Percentiles rank a stretch among this genome's conserved stretches.
Evolutionary conservation across 2,113 vertebrate species (phyloP).

Genomic region (Ammospiza caudacuta): DNA sequence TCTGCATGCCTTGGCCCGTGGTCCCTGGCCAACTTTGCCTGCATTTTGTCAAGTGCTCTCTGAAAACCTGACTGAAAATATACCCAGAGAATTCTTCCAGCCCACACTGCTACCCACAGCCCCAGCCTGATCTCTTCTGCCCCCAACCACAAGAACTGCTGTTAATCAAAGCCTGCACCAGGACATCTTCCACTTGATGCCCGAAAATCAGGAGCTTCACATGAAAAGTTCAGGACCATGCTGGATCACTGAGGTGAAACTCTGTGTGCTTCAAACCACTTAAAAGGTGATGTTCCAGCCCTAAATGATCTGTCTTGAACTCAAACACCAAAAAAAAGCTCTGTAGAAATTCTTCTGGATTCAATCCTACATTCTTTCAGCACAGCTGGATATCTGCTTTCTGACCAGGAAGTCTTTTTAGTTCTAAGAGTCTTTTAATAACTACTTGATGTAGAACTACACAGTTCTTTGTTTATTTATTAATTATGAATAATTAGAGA

Average conservation of each 20-base stretch:
- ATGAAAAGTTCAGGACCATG: neutral
- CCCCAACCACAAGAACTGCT: neutral
- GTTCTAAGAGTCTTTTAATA: conserved; percentile 55
- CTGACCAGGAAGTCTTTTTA: conserved; percentile 53
- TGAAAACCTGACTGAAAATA: neutral
- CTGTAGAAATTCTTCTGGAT: neutral
- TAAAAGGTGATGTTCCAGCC: neutral
- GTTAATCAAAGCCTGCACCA: neutral
- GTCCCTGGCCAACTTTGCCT: fast-evolving
- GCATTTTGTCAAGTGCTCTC: neutral
- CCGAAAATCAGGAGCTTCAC: neutral
- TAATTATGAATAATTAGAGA: conserved; percentile 65
- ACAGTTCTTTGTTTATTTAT: conserved; percentile 57
- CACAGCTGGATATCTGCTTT: conserved; percentile 52
- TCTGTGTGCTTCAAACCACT: neutral
- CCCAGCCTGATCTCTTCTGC: neutral
- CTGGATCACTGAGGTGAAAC: neutral
- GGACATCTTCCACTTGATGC: neutral
- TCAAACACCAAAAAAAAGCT: neutral
- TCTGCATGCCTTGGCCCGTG: neutral
- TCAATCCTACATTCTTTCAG: conserved; percentile 19
- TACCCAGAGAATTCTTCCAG: neutral
- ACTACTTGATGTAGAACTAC: conserved; percentile 28
- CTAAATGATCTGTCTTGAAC: conserved; percentile 6
- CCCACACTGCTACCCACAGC: neutral